Percentiles rank a stretch among this genome's conserved stretches.
Conservation (phyloP, 2,888 invertebrate genomes). For the Aspidiotus destructor region DNA sequence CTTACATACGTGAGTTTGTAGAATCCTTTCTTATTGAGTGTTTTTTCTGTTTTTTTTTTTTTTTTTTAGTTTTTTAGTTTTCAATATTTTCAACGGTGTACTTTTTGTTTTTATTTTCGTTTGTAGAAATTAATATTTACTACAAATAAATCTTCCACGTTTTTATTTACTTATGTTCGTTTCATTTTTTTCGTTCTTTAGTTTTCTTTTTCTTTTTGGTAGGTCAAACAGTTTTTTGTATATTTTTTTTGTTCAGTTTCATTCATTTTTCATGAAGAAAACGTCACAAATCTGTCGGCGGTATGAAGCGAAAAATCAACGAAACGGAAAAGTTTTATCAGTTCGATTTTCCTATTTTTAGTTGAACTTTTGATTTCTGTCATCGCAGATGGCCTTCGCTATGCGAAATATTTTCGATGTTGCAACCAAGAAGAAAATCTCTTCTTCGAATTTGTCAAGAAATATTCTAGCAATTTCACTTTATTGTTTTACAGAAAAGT, state of each 20-base stretch:
- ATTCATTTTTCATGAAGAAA: neutral
- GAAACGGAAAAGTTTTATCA: no score
- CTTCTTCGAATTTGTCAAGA: no score
- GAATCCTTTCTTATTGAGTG: slow-evolving; percentile 6
- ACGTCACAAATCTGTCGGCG: no score
- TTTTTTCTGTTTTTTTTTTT: neutral
- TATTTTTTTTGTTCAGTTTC: neutral
- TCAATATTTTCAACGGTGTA: slow-evolving; percentile 1
- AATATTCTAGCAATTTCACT: no score
- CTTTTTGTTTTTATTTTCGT: slow-evolving; percentile 10
- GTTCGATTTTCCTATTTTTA: no score
- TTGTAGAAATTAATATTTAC: slow-evolving; percentile 24
- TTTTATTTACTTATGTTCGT: slow-evolving; percentile 8
- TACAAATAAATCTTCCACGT: slow-evolving; percentile 17
- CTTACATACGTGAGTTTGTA: slow-evolving; percentile 8
- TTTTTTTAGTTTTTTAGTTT: slow-evolving; percentile 1
- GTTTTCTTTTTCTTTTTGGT: neutral
- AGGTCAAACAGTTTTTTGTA: neutral
- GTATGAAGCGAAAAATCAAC: no score
- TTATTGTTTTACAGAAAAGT: no score
- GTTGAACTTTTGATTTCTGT: no score
- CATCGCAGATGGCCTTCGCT: no score
- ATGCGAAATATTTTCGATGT: no score
- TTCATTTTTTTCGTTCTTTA: neutral
- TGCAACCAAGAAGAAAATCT: no score